These are phyloP conservation scores for Aporrectodea caliginosa DNA, from an alignment of 1,140 invertebrate genomes.

Conservation along the genomic window DNA sequence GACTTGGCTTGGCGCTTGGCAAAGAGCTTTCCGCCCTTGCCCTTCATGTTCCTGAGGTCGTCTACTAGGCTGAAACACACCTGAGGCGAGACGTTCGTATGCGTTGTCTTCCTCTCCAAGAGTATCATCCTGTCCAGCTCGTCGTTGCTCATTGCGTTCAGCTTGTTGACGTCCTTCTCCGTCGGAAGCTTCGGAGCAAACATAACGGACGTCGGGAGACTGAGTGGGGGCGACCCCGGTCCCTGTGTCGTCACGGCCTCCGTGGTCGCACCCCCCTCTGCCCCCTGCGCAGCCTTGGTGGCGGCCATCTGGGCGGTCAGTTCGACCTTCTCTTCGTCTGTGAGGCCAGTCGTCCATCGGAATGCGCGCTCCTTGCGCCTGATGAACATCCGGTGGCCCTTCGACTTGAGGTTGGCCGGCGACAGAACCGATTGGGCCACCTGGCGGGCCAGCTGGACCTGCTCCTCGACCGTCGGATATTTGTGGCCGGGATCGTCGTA, in stretches of 20 bases:
- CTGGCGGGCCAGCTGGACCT: constrained; percentile 81
- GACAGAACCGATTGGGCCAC: constrained; percentile 87
- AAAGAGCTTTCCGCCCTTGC: constrained; percentile 73
- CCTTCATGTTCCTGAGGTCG: constrained; percentile 59
- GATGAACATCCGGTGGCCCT: constrained; percentile 92
- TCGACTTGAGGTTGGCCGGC: constrained; percentile 82
- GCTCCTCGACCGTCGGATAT: constrained; percentile 91
- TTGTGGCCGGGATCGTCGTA: constrained; percentile 71
- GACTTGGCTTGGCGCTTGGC: constrained; percentile 78
- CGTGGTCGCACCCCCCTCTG: constrained; percentile 36
- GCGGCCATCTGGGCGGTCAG: constrained; percentile 51
- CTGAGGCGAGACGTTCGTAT: constrained; percentile 63
- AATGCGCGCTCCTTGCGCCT: constrained; percentile 86
- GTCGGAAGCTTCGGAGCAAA: background rate
- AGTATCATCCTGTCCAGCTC: constrained; percentile 32
- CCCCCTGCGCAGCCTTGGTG: constrained; percentile 35
- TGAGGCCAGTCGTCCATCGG: constrained; percentile 89
- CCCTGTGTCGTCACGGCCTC: background rate
- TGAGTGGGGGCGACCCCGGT: constrained; percentile 48
- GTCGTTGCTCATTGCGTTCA: constrained; percentile 24
- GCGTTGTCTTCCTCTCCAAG: constrained; percentile 56
- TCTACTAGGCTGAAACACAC: constrained; percentile 70
- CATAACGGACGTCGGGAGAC: constrained; percentile 10
- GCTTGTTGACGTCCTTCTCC: constrained; percentile 37
- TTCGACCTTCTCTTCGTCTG: constrained; percentile 49